Evolutionary conservation across 2,797 vertebrate genomes (phyloP), one percentile per base, ranked within the genome.

Genomic region (Enteromius radiatus): DNA sequence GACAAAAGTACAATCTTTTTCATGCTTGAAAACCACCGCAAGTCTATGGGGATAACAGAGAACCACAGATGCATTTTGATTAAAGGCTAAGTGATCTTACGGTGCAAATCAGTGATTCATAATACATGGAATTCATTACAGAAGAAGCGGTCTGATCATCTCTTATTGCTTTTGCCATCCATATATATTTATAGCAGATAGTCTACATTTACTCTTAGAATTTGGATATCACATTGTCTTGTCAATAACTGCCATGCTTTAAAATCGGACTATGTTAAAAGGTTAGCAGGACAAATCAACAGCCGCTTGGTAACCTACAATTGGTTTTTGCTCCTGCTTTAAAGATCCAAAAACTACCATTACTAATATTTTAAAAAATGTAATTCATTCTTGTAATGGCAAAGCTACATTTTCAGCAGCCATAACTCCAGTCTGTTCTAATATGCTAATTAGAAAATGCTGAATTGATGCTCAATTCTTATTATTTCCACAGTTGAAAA

Each of bases 51-150:
- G 70, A 82, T 59, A 59, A 84, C 38, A 82, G 67, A 73, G 33
- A 82, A 71, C 83, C 23, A 49, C 76, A 75, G 52, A 80, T 78
- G 81, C 79, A 87, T 87, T 86, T 86, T 76, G 75, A 87, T 85
- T 78, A 83, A 84, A 83, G 54, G 64, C 80, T 75, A 74, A 81
- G 56, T 70, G 59, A 83, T 87, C 87, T 77, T 74, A 65, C 15
- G 2, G 59, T 11, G 49, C 59, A 81, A 70, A 33, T 49, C 80
- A 84, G 71, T 84, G 56, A 87, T 86, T 76, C 67, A 82, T 86
- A 86, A 87, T 79, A 78, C 63, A 81, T 78, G 23, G 54, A 45
- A 70, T 56, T 83, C 38, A 69, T 73, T 52, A 69, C 45, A 43
- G 45, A 76, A 69, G 9, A 81, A 84, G 47, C n/a, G 38, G 59